Conservation (phyloP, 2,888 invertebrate species). For the Lamproptera curius region DNA sequence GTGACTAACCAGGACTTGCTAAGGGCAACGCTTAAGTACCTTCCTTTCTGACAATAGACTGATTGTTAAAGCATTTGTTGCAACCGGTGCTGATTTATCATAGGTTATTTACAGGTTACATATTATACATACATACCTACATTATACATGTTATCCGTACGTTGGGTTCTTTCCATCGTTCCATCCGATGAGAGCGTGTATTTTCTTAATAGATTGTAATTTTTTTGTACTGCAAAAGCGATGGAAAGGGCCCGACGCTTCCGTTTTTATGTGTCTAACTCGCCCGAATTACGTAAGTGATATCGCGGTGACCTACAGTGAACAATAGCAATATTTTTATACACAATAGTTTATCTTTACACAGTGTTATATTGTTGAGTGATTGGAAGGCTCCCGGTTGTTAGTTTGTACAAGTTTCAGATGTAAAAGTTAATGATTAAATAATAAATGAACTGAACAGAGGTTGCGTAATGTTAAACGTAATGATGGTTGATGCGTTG, state of each 20-base stretch:
- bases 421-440: slow-evolving; percentile 34
- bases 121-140: slow-evolving; percentile 61
- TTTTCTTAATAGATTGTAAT: slow-evolving; percentile 68
- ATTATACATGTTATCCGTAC: slow-evolving; percentile 63
- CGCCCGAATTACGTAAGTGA: slow-evolving; percentile 41
- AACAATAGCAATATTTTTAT: slow-evolving; percentile 76
- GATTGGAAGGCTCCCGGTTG: slow-evolving; percentile 74
- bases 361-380: slow-evolving; percentile 73
- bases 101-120: slow-evolving; percentile 78
- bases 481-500: slow-evolving; percentile 35
- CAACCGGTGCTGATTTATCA: slow-evolving; percentile 76
- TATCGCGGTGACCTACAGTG: slow-evolving; percentile 42
- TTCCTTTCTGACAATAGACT: slow-evolving; percentile 78
- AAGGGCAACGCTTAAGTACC: slow-evolving; percentile 53
- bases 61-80: slow-evolving; percentile 75
- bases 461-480: no score
- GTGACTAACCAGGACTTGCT: slow-evolving; percentile 55
- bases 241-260: slow-evolving; percentile 44
- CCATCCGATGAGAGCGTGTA: slow-evolving; percentile 44
- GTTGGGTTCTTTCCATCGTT: slow-evolving; percentile 49
- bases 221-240: slow-evolving; percentile 58
- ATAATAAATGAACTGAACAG: no score
- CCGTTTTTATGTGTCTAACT: slow-evolving; percentile 61
- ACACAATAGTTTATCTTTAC: slow-evolving; percentile 76
- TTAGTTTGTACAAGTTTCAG: slow-evolving; percentile 54